phyloP scores from a whole-genome alignment of 2,888 invertebrate genomes.

The Hydrotaea cyrtoneurina region DNA sequence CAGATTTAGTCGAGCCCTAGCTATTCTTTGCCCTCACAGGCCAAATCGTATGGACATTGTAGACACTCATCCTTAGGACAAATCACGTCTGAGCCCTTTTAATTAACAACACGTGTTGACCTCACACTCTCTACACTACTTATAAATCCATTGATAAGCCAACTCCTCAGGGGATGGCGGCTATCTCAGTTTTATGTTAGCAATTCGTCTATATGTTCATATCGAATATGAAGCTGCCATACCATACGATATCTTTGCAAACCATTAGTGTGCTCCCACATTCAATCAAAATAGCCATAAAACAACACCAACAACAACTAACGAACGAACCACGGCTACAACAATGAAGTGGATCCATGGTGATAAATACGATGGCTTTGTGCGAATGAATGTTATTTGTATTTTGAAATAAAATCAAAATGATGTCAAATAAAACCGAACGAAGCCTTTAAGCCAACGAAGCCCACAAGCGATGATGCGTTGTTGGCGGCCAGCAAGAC shows the following conservation, averaged over 20 bases:
- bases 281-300: neutral
- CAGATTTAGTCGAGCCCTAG: no score
- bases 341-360: slow-evolving; percentile 17
- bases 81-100: neutral
- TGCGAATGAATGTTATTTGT: slow-evolving; percentile 17
- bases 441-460: slow-evolving; percentile 29
- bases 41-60: neutral
- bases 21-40: neutral
- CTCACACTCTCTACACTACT: neutral
- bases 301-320: neutral
- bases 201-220: neutral
- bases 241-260: neutral
- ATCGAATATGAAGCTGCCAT: neutral
- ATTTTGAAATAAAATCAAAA: slow-evolving; percentile 36
- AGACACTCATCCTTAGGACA: neutral
- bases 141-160: slow-evolving; percentile 19
- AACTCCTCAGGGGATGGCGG: neutral
- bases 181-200: neutral
- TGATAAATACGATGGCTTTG: slow-evolving; percentile 28
- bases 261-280: neutral
- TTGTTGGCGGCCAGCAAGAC: neutral
- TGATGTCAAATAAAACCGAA: slow-evolving; percentile 26
- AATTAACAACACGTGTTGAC: slow-evolving; percentile 15
- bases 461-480: neutral
- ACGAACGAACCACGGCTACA: neutral